phyloP scores from a whole-genome alignment of 35 echinoderm and acorn worm genomes.

The Apostichopus japonicus region DNA sequence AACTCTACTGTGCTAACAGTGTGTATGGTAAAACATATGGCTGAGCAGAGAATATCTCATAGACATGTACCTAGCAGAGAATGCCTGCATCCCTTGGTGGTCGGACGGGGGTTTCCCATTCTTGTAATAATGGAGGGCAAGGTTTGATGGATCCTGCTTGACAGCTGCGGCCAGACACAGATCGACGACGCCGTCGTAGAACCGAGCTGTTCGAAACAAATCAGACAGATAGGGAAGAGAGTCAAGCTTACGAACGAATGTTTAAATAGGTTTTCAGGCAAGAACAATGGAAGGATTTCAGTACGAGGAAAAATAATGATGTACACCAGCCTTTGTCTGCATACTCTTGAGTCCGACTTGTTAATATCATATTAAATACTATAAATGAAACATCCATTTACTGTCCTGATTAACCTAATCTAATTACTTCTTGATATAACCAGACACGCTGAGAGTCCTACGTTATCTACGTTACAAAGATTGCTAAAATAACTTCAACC shows the following conservation, averaged over 20 bases:
- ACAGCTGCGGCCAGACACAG: slow-evolving; percentile 80
- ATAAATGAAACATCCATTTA: too few species aligned
- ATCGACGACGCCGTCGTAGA: slow-evolving; percentile 91
- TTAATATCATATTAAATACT: too few species aligned
- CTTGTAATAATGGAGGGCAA: slow-evolving; percentile 91
- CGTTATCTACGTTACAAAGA: too few species aligned
- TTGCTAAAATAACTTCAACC: too few species aligned
- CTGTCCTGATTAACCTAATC: too few species aligned
- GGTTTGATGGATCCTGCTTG: slow-evolving; percentile 83
- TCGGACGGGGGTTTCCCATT: slow-evolving; percentile 90
- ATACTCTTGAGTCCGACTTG: too few species aligned
- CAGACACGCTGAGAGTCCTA: too few species aligned
- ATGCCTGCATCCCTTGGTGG: slow-evolving; percentile 82
- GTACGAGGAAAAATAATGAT: too few species aligned
- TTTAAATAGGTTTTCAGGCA: not conserved
- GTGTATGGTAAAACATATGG: not conserved
- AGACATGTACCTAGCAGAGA: slow-evolving; percentile 69
- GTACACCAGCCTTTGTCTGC: too few species aligned
- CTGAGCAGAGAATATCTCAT: slow-evolving; percentile 64
- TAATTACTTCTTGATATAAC: too few species aligned
- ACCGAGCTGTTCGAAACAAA: slow-evolving; percentile 66
- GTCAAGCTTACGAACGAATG: not conserved
- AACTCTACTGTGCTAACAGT: slow-evolving; percentile 43
- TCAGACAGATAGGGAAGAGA: not conserved
- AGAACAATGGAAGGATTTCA: not conserved